Evolutionary conservation across 2,113 vertebrate species (phyloP), one percentile per base, ranked within the genome.

Genomic region (Serinus canaria): DNA sequence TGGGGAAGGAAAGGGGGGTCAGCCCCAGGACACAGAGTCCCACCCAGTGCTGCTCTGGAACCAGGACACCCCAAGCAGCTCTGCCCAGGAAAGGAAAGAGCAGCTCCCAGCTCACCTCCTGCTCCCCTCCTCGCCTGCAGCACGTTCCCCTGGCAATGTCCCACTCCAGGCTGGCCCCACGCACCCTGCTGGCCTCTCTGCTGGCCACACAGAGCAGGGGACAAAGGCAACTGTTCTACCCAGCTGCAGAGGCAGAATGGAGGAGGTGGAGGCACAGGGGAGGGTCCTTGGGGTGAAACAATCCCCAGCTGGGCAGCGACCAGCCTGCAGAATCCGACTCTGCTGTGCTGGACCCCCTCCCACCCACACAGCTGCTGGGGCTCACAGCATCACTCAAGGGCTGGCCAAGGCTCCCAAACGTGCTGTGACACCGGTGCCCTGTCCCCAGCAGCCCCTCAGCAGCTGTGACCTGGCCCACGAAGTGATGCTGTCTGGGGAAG

Each of bases 1-100:
- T 15, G 1, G 0, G 53, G 55, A n/a, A 55, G 60, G 37, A 66
- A 28, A 47, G 56, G 0, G 0, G 17, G 47, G 9, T 23, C 50
- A 66, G 33, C 64, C 35, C 1, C 63, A 24, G 49, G 12, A 74
- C 55, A 28, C 35, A 33, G 21, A 20, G 19, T 7, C 17, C 63
- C 67, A 21, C 18, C 33, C 63, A 19, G 5, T 0, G 30, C 66
- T 4, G 31, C 80, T 53, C 83, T 20, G 37, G 16, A 64, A 20
- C 22, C 64, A 31, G 30, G 5, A 13, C 25, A 15, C n/a, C 55
- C 55, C 81, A 25, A 9, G 7, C 53, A 24, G 24, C 1, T 16
- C 30, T 28, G 20, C 33, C 46, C 67, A 7, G 21, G 2, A 20
- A 53, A 62, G 33, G 10, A 1, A 22, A 25, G 19, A 7, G 0